These are phyloP conservation scores for Ophion costatus DNA, from an alignment of 2,888 invertebrate genomes.

Conservation along the genomic window DNA sequence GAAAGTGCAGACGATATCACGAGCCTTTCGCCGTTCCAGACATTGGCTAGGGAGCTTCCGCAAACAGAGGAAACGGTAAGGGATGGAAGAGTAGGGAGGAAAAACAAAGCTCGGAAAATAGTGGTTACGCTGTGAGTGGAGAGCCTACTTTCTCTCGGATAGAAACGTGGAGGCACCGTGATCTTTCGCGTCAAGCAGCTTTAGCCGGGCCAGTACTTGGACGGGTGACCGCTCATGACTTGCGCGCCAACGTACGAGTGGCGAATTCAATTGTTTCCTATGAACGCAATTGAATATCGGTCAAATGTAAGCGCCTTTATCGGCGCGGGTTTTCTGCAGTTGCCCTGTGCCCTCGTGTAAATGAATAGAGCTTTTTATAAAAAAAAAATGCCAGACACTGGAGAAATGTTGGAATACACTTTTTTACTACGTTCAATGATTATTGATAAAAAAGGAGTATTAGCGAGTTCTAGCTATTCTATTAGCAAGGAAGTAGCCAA, in stretches of 20 bases:
- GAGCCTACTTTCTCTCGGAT: neutral
- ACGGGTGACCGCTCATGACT: neutral
- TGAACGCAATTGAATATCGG: neutral
- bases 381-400: neutral
- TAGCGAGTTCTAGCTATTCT: too few relatives aligned
- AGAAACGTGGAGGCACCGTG: constrained; percentile 4
- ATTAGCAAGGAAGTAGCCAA: too few relatives aligned
- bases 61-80: neutral
- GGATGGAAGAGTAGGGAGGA: neutral
- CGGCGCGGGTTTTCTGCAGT: neutral
- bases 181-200: neutral
- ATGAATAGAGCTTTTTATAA: too few relatives aligned
- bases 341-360: too few relatives aligned
- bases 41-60: constrained; percentile 27
- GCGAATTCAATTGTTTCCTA: neutral
- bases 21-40: constrained; percentile 39
- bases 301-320: neutral
- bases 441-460: too few relatives aligned
- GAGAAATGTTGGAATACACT: neutral
- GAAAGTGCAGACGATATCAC: constrained; percentile 56
- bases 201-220: neutral
- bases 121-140: constrained; percentile 8
- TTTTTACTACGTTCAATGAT: neutral
- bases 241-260: neutral
- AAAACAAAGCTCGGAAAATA: constrained; percentile 36